Base-by-base conservation (phyloP, 2,888 invertebrate genomes). In the Drosophila siamana region DNA sequence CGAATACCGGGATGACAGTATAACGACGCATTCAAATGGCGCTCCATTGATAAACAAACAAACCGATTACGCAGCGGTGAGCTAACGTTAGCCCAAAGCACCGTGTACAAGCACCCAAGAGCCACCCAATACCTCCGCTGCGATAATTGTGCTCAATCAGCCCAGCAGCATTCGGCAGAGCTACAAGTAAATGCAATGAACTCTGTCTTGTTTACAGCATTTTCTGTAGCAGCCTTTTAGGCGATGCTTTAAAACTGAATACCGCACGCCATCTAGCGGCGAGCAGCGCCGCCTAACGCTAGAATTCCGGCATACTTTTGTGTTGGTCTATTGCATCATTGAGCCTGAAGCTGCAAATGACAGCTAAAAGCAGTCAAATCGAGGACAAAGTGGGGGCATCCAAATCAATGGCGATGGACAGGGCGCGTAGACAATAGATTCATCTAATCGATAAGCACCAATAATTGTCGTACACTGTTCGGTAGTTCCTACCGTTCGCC, bases 21-120 rank as follows among this genome's bases (percentile, higher is more conserved):
- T 86, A 87, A 82, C 87, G 82, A 78, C 73, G 82, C 79, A 81
- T 80, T 83, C 81, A 81, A 86, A 63, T 60, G 67, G 57, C 43
- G 61, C 55, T 64, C 64, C 56, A 65, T 76, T 74, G 78, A 80
- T 69, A 80, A 78, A 87, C 83, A 83, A 83, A 83, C 83, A 84
- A 87, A 77, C 80, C 86, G 83, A 87, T 84, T 84, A 84, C 88
- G 72, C 83, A 86, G 83, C 88, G 77, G 87, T 85, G 56, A 61
- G 67, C 71, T 70, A 61, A 57, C 52, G 28, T 64, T 47, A 52
- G 13, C 30, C 60, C 19, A 28, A 13, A 16, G 13, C 15, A 7
- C 16, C 4, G 9, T 15, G 22, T 19, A 33, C 9, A 28, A 13
- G 4, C 59, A 46, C 61, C 40, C 46, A 9, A 3, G 13, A 43